phyloP scores from a whole-genome alignment of 2,888 invertebrate species.

The Macrosoma leucophasiata region DNA sequence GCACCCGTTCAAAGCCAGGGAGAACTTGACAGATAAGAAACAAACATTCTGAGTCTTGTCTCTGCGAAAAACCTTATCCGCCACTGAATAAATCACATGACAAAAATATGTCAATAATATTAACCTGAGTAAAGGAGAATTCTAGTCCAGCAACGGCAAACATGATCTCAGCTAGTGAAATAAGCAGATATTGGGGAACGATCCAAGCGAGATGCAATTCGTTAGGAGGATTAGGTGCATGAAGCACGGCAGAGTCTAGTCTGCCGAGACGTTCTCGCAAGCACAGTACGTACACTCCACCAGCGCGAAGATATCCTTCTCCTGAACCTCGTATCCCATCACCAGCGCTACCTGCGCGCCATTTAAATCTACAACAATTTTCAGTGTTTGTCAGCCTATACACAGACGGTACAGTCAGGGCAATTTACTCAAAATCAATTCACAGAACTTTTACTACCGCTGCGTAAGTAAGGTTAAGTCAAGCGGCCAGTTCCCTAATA shows the following conservation, averaged over 20 bases:
- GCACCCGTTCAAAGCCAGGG: no score
- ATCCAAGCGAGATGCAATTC: slow-evolving; percentile 82
- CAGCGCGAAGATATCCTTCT: slow-evolving; percentile 48
- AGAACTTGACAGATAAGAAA: no score
- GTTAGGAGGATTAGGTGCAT: slow-evolving; percentile 79
- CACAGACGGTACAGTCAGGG: not conserved
- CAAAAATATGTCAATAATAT: not conserved
- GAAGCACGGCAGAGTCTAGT: slow-evolving; percentile 73
- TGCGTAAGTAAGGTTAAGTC: no score
- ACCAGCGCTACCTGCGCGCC: slow-evolving; percentile 50
- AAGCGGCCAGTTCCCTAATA: no score
- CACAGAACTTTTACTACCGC: no score
- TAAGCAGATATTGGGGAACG: slow-evolving; percentile 86
- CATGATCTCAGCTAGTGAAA: slow-evolving; percentile 88
- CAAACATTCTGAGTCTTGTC: no score
- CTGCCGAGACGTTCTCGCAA: slow-evolving; percentile 67
- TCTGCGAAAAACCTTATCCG: not conserved
- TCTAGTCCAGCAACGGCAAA: slow-evolving; percentile 89
- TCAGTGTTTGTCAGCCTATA: not conserved
- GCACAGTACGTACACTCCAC: slow-evolving; percentile 75
- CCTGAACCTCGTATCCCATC: slow-evolving; percentile 50
- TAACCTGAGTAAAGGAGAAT: slow-evolving; percentile 87
- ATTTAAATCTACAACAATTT: slow-evolving; percentile 44
- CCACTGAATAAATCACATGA: not conserved
- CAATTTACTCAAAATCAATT: no score